phyloP scores from a whole-genome alignment of 1,140 invertebrate genomes.

The Nylanderia fulva region DNA sequence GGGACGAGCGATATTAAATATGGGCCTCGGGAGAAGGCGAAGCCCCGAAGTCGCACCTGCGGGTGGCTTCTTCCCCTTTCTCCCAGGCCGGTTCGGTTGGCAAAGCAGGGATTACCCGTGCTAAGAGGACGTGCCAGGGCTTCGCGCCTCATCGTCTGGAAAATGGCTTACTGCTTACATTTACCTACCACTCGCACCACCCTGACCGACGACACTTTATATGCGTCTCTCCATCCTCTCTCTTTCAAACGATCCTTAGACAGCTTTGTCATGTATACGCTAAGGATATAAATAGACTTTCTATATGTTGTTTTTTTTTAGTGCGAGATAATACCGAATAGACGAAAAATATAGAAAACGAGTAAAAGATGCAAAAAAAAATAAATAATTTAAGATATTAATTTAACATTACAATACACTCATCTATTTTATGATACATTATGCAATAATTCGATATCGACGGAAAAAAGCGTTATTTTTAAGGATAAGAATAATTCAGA shows the following conservation, averaged over 20 bases:
- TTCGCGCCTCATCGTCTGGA: constrained; percentile 87
- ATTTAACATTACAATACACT: background rate
- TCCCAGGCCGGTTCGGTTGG: constrained; percentile 75
- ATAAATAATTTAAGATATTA: too few species aligned
- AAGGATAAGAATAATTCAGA: background rate
- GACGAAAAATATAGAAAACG: too few species aligned
- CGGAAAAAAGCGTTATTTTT: background rate
- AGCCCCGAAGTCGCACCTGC: constrained; percentile 81
- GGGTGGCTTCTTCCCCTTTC: constrained; percentile 80
- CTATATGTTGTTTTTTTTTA: background rate
- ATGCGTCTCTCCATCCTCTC: constrained; percentile 27
- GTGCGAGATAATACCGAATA: background rate
- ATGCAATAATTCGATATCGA: background rate
- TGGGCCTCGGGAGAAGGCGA: constrained; percentile 67
- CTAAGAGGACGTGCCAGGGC: constrained; percentile 83
- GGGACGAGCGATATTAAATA: constrained; percentile 72
- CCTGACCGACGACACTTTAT: constrained; percentile 29
- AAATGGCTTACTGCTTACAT: constrained; percentile 86
- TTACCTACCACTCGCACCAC: constrained; percentile 74
- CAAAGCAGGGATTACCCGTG: constrained; percentile 84
- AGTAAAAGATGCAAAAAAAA: too few species aligned
- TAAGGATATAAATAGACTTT: constrained; percentile 18
- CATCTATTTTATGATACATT: background rate
- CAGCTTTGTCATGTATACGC: constrained; percentile 17
- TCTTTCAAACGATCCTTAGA: constrained; percentile 6